phyloP scores from a whole-genome alignment of 1,140 invertebrate genomes.

The Saccostrea echinata region DNA sequence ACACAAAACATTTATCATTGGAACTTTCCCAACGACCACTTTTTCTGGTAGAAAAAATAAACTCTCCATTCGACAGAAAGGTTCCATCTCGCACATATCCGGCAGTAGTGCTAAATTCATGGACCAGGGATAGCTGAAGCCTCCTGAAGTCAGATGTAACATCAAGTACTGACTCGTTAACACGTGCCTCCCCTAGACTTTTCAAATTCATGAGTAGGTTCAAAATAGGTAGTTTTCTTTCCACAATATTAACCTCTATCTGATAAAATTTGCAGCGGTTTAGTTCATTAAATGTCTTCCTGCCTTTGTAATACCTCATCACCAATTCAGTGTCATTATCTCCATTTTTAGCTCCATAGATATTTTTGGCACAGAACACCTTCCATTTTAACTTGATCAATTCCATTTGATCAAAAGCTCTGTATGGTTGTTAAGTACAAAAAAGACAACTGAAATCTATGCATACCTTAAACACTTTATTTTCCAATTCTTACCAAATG shows the following conservation, averaged over 20 bases:
- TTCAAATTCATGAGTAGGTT: background rate
- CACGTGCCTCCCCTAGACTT: background rate
- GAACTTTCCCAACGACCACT: background rate
- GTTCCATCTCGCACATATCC: background rate
- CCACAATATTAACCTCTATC: background rate
- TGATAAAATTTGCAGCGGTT: background rate
- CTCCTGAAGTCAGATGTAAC: background rate
- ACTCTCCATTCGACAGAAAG: background rate
- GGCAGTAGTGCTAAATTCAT: background rate
- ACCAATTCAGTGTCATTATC: background rate
- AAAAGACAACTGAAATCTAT: too few relatives aligned
- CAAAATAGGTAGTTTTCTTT: background rate
- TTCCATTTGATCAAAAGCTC: too few relatives aligned
- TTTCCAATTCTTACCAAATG: too few relatives aligned
- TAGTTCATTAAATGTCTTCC: background rate
- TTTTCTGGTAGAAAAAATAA: background rate
- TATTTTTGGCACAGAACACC: background rate
- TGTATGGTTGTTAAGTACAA: too few relatives aligned
- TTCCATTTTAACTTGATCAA: too few relatives aligned
- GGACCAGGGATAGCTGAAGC: background rate
- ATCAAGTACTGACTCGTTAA: background rate
- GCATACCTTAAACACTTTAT: too few relatives aligned
- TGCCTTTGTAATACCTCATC: background rate
- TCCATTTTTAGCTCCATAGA: background rate
- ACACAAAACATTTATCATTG: background rate